These are phyloP conservation scores for Umimayanthus kanabou DNA, from an alignment of 92 coral and sea anemone genomes.

Conservation along the genomic window DNA sequence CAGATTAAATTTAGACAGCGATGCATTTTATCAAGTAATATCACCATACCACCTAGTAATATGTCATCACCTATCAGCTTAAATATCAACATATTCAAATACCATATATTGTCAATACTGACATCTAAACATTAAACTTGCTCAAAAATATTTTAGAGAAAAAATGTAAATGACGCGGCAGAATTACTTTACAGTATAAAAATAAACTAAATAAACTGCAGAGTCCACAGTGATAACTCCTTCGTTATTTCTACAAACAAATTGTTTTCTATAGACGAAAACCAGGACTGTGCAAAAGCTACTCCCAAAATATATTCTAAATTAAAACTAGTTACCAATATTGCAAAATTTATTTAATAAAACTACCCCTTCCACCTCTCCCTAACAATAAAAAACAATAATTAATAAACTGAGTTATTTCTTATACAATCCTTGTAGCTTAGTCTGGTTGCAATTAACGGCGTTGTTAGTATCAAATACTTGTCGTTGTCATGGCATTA, in stretches of 20 bases:
- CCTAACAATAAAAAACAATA: not conserved
- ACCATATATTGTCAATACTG: not conserved
- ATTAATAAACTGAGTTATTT: not conserved
- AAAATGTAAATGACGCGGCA: too few species aligned
- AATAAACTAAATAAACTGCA: too few species aligned
- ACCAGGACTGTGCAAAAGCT: not conserved
- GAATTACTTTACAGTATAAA: too few species aligned
- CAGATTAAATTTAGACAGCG: too few species aligned
- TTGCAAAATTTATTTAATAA: not conserved
- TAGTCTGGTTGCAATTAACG: not conserved
- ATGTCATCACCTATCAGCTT: too few species aligned
- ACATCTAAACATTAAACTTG: too few species aligned
- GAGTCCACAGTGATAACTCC: too few species aligned
- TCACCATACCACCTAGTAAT: too few species aligned
- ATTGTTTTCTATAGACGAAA: not conserved
- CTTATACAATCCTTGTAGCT: not conserved
- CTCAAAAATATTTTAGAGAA: too few species aligned
- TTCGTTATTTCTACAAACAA: not conserved
- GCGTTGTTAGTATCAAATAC: not conserved
- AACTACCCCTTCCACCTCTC: not conserved
- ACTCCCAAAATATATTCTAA: not conserved
- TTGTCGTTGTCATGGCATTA: not conserved
- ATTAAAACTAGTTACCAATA: not conserved
- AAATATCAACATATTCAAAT: too few species aligned
- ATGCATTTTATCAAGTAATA: too few species aligned